Conservation (phyloP, 2,113 vertebrate genomes). For the Girardinichthys multiradiatus region DNA sequence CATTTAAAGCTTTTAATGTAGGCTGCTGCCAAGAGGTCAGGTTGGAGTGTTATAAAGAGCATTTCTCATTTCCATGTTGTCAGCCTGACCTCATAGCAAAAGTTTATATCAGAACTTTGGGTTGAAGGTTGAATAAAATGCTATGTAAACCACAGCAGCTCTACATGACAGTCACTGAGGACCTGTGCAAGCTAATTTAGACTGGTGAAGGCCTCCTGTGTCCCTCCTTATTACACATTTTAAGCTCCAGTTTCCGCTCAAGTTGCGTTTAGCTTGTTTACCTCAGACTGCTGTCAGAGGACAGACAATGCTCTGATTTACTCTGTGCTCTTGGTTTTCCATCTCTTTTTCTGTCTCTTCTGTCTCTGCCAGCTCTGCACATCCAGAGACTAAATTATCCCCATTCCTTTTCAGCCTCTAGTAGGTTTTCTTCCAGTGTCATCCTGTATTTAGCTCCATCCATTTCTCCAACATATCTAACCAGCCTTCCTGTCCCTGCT, state of each 20-base stretch:
- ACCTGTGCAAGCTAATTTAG: slow-evolving; percentile 3
- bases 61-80: neutral
- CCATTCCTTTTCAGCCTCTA: too few relatives aligned
- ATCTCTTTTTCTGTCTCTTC: neutral
- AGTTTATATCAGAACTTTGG: neutral
- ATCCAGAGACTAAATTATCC: too few relatives aligned
- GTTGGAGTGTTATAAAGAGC: neutral
- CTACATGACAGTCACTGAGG: slow-evolving; percentile 6
- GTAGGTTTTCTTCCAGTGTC: too few relatives aligned
- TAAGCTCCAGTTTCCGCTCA: slow-evolving; percentile 1
- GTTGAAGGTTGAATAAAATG: neutral
- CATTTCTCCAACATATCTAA: too few relatives aligned
- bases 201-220: slow-evolving; percentile 13
- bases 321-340: neutral
- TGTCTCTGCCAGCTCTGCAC: too few relatives aligned
- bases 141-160: slow-evolving; percentile 10
- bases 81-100: neutral
- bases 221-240: slow-evolving; percentile 26
- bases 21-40: neutral
- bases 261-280: slow-evolving; percentile 19
- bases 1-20: neutral
- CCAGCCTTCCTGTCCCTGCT: too few relatives aligned
- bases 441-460: too few relatives aligned
- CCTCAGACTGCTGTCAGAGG: slow-evolving; percentile 18
- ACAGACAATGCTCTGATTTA: neutral